Evolutionary conservation across 2,113 vertebrate genomes (phyloP).

Genomic region (Pituophis catenifer): DNA sequence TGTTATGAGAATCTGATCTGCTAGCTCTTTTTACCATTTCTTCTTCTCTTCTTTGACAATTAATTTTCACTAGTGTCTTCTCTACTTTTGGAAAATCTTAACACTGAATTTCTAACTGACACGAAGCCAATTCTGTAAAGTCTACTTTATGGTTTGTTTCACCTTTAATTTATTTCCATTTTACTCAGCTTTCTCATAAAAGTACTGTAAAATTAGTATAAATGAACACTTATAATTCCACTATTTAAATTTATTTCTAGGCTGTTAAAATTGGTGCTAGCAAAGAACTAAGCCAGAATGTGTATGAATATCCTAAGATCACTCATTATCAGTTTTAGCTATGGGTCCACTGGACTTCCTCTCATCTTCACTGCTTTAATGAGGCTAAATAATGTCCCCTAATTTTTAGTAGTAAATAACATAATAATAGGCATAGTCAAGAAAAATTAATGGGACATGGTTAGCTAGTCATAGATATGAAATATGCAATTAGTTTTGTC

Average conservation of each 20-base stretch:
- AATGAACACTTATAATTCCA: background rate
- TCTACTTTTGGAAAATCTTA: background rate
- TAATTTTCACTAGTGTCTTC: background rate
- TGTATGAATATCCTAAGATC: background rate
- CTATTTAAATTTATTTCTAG: background rate
- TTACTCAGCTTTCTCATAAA: background rate
- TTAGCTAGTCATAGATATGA: background rate
- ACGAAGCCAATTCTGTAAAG: background rate
- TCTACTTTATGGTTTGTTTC: background rate
- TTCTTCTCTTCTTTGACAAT: background rate
- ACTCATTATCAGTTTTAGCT: background rate
- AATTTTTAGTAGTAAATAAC: background rate
- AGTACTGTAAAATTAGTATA: background rate
- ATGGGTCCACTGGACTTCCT: background rate
- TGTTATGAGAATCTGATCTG: background rate
- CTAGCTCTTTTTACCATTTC: background rate
- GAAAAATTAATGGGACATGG: background rate
- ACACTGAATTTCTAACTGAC: background rate
- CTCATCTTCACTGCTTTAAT: background rate
- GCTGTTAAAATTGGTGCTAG: background rate
- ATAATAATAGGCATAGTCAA: background rate
- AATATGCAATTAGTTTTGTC: slow-evolving; percentile 32
- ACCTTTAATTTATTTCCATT: background rate
- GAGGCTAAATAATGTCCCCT: slow-evolving; percentile 19
- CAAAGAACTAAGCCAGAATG: background rate